Evolutionary conservation across 2,797 vertebrate genomes (phyloP), one percentile per base, ranked within the genome.

Genomic region (Sebastes oblongus): DNA sequence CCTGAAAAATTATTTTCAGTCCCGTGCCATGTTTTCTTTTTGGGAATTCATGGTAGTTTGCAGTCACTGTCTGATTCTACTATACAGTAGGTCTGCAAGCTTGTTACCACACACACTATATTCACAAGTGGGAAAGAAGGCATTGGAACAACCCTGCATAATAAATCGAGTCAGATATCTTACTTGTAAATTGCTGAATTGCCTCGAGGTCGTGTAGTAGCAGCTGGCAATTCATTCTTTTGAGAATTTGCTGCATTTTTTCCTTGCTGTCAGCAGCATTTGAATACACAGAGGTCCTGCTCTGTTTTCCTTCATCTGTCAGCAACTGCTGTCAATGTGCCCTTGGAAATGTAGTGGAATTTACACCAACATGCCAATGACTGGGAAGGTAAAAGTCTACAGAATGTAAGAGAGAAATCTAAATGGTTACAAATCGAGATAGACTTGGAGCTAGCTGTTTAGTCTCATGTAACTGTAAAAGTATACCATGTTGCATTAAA

Each of bases 21-120:
- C 70, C 46, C 58, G 60, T 81, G 79, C 81, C 89, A 88, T 84
- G 85, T 86, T 90, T 85, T 88, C 68, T 81, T 89, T 82, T 75
- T 67, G 60, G 73, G 67, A 72, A 88, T 80, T 80, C 79, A 77
- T 89, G 86, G 85, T 52, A 20, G 36, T 71, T 85, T 80, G 59
- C 58, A 77, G 72, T 77, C 68, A 66, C 14, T 5, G 42, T 72
- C 70, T 61, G 36, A 32, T 46, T 72, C 70, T 64, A 25, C 27
- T 46, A 16, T 58, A 79, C 67, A 62, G 32, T 56, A 34, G 32
- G 34, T 84, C 68, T 82, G 61, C 70, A 76, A 54, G 58, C 46
- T 25, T 74, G 66, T 62, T 78, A 22, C 32, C 66, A 50, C 34
- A 34, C 67, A 16, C 46, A 42, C 10, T 11, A 50, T 11, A 50